Base-by-base conservation (phyloP, 1,140 invertebrate species). In the Neotoxoptera formosana region DNA sequence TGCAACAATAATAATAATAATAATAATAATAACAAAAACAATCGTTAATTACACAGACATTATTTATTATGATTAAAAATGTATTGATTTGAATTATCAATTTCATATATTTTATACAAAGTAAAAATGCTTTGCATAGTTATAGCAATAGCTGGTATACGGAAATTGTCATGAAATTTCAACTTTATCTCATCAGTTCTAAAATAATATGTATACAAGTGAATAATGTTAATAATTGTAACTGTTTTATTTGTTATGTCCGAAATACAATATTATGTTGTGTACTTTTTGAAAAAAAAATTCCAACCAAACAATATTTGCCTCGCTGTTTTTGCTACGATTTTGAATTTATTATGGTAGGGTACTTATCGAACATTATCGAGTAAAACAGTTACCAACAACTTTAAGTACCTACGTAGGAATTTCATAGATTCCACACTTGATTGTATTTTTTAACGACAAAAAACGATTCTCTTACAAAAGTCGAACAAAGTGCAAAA, bases 401-500 rank as follows among this genome's bases (percentile, higher is more conserved):
- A 76, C 60, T 76, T n/a, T 17, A 67, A 41, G 34, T 41, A 23
- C 83, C 41, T 41, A 41, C 4, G 7, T 30, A 47, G 25, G 3
- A 86, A 86, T 41, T 41, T 30, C 84, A 41, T 47, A 47, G 84
- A 86, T 86, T 86, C 45, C 11, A n/a, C 45, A 47, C 36, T 86
- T 86, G 36, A 47, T 86, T 86, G 23, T 86, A 25, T 86, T 86
- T 86, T 84, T 86, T 88, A 34, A 51, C 86, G 30, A 88, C 30
- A 34, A 36, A 87, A 34, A 88, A 34, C n/a, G 47, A 88, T 88
- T 88, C 14, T 51, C n/a, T 88, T n/a, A 51, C 21, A 34, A 48
- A 88, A 88, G 86, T 88, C 21, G 47, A 30, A 51, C 14, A 88
- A 51, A 88, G 47, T 51, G 47, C 86, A 88, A 88, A 88, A 88